Base-by-base conservation (phyloP, 2,113 vertebrate species). In the Pseudorasbora parva region DNA sequence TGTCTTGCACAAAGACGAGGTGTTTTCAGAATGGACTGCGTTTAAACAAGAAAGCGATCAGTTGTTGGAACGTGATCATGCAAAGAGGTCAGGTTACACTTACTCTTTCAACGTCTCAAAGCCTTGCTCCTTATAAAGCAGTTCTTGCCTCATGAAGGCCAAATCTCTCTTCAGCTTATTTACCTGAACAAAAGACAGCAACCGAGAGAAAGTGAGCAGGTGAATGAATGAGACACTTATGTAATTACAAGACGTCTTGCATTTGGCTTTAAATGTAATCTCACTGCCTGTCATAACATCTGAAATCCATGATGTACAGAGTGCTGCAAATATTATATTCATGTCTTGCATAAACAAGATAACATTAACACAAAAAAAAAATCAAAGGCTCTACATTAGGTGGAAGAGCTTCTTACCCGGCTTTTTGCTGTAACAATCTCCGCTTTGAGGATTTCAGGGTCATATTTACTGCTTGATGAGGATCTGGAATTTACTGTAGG, bases 371-470 rank as follows among this genome's bases (percentile, higher is more conserved):
- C 30, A 30, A 30, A 1, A 60, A 49, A 27, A 15, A 21, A 27
- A 64, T 73, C 51, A 78, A 84, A 69, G 25, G 60, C 25, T 73
- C 1, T 19, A 21, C n/a, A 33, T 45, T 41, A 59, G 10, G n/a
- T 72, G 25, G 5, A 59, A 33, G 69, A 51, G 14, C 57, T 30
- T 84, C 96, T 93, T 94, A 99, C 98, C 95, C 98, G 95, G 88
- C 97, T 98, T 91, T 98, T 99, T 81, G 97, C 96, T 12, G 97
- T 99, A 87, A 97, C 93, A 74, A 99, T 99, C 91, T 99, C 98
- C 0, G 98, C 98, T 92, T 99, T 99, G 76, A 99, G 96, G 92
- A 99, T 98, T 82, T 99, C 98, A 0, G 98, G 98, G 90, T 99
- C 98, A 78, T 99, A 99, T 89, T 98, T 99, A 85, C 97, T 98